Base-by-base conservation (phyloP, 1,140 invertebrate species). In the Hyphantria cunea region DNA sequence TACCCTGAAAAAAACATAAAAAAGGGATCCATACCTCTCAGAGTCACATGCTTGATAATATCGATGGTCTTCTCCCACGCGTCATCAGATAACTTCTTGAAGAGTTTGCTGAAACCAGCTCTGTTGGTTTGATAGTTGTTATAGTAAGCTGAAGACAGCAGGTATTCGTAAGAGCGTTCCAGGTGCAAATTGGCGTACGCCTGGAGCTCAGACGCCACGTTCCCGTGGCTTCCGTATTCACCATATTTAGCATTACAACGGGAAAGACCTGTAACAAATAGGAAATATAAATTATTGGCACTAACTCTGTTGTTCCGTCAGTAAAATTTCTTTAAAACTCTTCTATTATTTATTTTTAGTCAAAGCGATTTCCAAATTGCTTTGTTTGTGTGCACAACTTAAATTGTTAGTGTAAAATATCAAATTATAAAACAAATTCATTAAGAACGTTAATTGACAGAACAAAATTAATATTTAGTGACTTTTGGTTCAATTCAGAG, bases 101-200 rank as follows among this genome's bases (percentile, higher is more conserved):
- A 96, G 9, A 96, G 86, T 75, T 93, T 94, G 67, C 93, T 93
- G 85, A 97, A 97, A 9, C 96, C 96, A 32, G 92, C 92, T 39
- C 96, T 92, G 84, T 96, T 95, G 48, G 93, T 93, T 74, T 95
- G 93, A 80, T 95, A 96, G 72, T 95, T 96, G 49, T 94, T 94
- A 85, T 96, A 97, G 82, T 95, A 93, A 1, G 94, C 94, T 7
- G 95, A 93, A 86, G 96, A 93, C 3, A 96, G 80, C 11, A 97
- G 87, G 67, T 94, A 96, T 58, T 96, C 93, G 64, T 95, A 96
- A 9, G 95, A 96, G 11, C 92, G 89, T 34, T 92, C 90, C 48
- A 97, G 86, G 68, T 96, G 93, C 10, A 92, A 83, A 70, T 93
- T 94, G 6, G 93, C 92, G 74, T 94, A 96, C 8, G 91, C 83